A percentile compares a stretch with the other conserved stretches of the same genome.
phyloP scores from a whole-genome alignment of 2,113 vertebrate genomes.

The western clawed frog (Xenopus tropicalis) region DNA sequence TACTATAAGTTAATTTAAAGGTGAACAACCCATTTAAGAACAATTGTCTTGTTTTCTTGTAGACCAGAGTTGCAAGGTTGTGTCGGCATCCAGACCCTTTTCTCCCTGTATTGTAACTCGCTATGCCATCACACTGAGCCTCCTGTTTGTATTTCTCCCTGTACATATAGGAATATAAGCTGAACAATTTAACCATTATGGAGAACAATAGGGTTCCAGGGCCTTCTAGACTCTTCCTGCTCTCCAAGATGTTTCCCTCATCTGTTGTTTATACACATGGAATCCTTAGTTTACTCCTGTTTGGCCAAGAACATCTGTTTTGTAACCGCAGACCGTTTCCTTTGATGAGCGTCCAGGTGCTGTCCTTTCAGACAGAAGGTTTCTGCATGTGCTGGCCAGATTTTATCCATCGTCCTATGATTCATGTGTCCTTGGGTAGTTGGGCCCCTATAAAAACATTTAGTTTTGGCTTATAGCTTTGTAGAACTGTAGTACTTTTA shows the following conservation, averaged over 20 bases:
- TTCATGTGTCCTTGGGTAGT: constrained; percentile 34
- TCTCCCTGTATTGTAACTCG: too few species aligned
- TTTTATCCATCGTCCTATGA: constrained; percentile 30
- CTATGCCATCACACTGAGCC: too few species aligned
- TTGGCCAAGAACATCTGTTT: constrained; percentile 44
- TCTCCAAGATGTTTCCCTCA: constrained; percentile 20
- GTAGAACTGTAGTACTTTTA: neutral
- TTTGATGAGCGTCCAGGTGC: constrained; percentile 41
- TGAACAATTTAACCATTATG: neutral
- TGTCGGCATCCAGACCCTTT: too few species aligned
- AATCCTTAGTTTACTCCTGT: constrained; percentile 21
- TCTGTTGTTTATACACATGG: constrained; percentile 19
- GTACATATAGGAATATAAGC: too few species aligned
- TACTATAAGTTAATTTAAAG: too few species aligned
- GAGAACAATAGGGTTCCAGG: constrained; percentile 16
- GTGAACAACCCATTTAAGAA: too few species aligned
- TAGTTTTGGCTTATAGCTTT: constrained; percentile 18
- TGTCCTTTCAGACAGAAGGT: constrained; percentile 30
- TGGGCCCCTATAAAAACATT: constrained; percentile 38
- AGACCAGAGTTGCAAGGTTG: too few species aligned
- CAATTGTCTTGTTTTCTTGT: too few species aligned
- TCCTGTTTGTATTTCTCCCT: too few species aligned
- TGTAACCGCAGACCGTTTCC: constrained; percentile 25
- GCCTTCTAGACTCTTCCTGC: neutral
- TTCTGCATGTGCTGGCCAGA: constrained; percentile 36